These are phyloP conservation scores for Scaptomyza reducta DNA, from an alignment of 2,888 invertebrate genomes.

Conservation along the genomic window DNA sequence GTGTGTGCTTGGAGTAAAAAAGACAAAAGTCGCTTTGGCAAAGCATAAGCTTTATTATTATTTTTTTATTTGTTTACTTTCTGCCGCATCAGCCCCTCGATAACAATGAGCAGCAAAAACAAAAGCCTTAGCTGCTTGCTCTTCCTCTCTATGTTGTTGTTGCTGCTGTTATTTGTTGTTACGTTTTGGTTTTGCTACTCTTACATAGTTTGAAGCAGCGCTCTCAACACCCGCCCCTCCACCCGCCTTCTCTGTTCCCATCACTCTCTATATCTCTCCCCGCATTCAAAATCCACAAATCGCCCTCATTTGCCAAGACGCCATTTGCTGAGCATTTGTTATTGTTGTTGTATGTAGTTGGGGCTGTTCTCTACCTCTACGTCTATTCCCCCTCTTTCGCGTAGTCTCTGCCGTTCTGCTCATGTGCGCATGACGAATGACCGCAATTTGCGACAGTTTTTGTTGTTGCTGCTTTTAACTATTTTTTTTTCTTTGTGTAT, in stretches of 20 bases:
- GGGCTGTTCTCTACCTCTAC: conserved; percentile 27
- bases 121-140: conserved; percentile 38
- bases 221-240: conserved; percentile 7
- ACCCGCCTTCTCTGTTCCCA: background rate
- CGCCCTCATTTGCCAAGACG: conserved; percentile 66
- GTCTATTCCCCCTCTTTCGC: background rate
- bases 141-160: conserved; percentile 20
- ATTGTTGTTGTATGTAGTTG: conserved; percentile 25
- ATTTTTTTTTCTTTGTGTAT: conserved; percentile 68
- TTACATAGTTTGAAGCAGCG: conserved; percentile 39
- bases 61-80: conserved; percentile 36
- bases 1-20: conserved; percentile 37
- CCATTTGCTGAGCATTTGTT: conserved; percentile 67
- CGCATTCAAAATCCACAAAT: conserved; percentile 30
- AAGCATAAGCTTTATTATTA: conserved; percentile 24
- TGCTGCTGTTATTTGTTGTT: conserved; percentile 35
- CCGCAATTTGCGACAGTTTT: conserved; percentile 82
- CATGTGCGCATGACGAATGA: conserved; percentile 83
- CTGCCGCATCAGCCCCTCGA: conserved; percentile 59
- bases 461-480: conserved; percentile 50
- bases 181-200: conserved; percentile 14
- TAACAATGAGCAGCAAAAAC: conserved; percentile 44
- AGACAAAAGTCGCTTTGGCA: conserved; percentile 46
- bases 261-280: background rate
- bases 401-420: conserved; percentile 71